Evolutionary conservation across 1,140 invertebrate genomes (phyloP), one percentile per base, ranked within the genome.

Genomic region (Orussus abietinus): DNA sequence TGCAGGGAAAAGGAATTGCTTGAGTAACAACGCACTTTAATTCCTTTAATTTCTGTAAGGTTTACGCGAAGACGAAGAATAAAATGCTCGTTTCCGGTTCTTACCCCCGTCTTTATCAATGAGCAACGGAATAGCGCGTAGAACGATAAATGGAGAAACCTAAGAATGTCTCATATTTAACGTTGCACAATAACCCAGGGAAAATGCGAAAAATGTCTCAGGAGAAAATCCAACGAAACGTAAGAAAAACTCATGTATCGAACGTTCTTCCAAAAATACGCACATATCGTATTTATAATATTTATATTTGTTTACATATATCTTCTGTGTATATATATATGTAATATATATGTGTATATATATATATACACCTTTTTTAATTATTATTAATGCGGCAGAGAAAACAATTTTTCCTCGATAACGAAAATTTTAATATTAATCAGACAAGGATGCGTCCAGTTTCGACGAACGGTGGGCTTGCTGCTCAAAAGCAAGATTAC

Each of bases 401-500:
- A n/a, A n/a, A n/a, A n/a, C n/a, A n/a, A n/a, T n/a, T n/a, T n/a
- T n/a, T n/a, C n/a, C n/a, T n/a, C 44, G 45, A 52, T 59, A 28
- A 45, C 30, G 45, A 18, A 11, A 17, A 38, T 18, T 17, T 10
- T 14, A 6, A 18, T 5, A 13, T 41, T 26, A n/a, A 29, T 18
- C 30, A 35, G 28, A 28, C 9, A 32, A 18, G 47, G 41, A 50
- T 40, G n/a, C 21, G 37, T 40, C 37, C 37, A 20, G 32, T 43
- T 17, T 30, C 10, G 34, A 49, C 19, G 30, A 49, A 56, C 43
- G 42, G 37, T 44, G 49, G 57, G 53, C 47, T 26, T 41, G 15
- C 52, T 42, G 37, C 41, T 51, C 39, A 50, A 52, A 57, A 60
- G 46, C 54, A 59, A 59, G 49, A 57, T 57, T 51, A 57, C 57